These are phyloP conservation scores for Gallinago nigripennis DNA, from an alignment of 2,797 vertebrate species.

Conservation along the genomic window DNA sequence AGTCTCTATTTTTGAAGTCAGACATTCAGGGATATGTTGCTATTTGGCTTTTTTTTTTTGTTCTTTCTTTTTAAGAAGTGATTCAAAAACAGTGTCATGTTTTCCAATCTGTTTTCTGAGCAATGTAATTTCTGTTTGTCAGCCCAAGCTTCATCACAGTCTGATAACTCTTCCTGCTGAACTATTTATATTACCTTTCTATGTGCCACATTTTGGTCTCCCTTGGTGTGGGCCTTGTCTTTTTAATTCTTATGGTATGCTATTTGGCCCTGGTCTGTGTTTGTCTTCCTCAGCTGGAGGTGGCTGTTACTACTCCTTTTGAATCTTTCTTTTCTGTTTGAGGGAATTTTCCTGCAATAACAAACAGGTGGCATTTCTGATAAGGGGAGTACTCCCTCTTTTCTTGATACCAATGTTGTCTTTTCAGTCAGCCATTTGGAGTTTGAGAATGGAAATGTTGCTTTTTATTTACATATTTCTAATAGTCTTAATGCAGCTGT, in stretches of 20 bases:
- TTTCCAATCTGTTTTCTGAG: conserved; percentile 1
- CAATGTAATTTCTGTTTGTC: neutral
- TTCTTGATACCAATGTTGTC: neutral
- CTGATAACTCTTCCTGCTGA: neutral
- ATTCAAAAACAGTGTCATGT: neutral
- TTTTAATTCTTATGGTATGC: neutral
- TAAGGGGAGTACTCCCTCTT: neutral
- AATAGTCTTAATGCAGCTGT: neutral
- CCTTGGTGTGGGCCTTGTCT: neutral
- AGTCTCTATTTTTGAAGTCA: conserved; percentile 26
- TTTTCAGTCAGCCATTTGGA: neutral
- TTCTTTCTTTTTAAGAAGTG: neutral
- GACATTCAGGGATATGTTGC: neutral
- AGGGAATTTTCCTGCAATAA: neutral
- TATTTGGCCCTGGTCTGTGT: neutral
- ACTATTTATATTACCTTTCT: neutral
- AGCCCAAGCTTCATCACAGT: neutral
- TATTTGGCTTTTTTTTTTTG: neutral
- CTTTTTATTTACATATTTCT: neutral
- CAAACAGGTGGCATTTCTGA: neutral
- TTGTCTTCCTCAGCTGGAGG: neutral
- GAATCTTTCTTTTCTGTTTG: neutral
- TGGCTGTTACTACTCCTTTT: neutral
- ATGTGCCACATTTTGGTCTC: neutral
- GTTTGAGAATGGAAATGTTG: neutral